Conservation (phyloP, 1,140 invertebrate species). For the Pantala flavescens region DNA sequence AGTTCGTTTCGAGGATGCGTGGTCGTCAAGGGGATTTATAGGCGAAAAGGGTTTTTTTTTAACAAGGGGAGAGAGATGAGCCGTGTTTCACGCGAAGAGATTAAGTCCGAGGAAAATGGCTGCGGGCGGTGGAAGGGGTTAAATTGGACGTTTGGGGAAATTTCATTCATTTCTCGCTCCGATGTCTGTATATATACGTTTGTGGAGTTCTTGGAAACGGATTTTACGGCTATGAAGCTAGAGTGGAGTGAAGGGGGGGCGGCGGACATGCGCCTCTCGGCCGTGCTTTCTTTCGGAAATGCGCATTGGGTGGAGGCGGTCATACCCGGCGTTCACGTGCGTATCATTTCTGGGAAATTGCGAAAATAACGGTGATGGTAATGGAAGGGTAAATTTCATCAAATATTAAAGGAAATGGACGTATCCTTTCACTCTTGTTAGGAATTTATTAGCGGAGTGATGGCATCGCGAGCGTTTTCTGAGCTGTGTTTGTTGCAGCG, state of each 20-base stretch:
- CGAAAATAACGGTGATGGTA: no score
- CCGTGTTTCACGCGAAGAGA: background rate
- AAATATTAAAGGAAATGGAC: no score
- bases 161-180: background rate
- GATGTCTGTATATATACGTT: background rate
- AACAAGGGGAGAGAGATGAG: background rate
- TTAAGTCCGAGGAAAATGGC: background rate
- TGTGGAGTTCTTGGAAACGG: background rate
- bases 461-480: no score
- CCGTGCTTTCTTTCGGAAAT: no score
- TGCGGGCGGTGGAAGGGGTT: background rate
- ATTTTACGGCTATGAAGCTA: background rate
- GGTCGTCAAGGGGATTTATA: background rate
- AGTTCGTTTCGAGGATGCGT: background rate
- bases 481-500: no score
- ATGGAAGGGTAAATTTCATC: no score
- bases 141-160: background rate
- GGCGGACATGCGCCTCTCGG: background rate
- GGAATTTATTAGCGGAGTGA: no score
- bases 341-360: no score
- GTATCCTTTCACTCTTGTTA: no score
- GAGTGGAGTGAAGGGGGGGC: background rate
- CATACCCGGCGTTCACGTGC: no score
- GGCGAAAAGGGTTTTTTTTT: background rate
- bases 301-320: background rate